These are phyloP conservation scores for Chiloscyllium plagiosum DNA, from an alignment of 2,113 vertebrate genomes.

Conservation along the genomic window DNA sequence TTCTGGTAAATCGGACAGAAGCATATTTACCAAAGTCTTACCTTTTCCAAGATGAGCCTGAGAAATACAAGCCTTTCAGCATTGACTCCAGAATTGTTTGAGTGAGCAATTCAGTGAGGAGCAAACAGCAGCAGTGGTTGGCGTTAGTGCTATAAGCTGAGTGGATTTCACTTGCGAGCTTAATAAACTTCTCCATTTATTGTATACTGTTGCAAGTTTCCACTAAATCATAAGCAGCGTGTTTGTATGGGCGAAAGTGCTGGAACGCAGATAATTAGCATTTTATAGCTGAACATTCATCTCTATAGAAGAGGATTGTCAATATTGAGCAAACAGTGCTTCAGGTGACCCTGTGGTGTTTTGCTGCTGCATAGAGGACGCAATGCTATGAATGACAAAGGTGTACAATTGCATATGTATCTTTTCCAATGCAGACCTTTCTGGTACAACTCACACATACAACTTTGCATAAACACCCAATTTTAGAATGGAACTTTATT, in stretches of 20 bases:
- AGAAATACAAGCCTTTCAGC: background rate
- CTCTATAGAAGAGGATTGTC: background rate
- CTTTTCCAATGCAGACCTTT: background rate
- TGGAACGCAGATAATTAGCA: background rate
- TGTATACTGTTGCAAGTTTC: background rate
- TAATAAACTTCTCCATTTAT: constrained; percentile 19
- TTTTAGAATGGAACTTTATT: background rate
- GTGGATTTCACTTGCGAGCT: background rate
- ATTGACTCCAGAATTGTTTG: background rate
- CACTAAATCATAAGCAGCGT: background rate
- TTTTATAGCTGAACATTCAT: constrained; percentile 7
- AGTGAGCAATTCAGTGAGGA: background rate
- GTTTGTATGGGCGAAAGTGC: background rate
- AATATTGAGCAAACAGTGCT: background rate
- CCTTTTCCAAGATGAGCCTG: background rate
- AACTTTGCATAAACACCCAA: background rate
- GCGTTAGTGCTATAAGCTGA: background rate
- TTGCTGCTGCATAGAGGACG: background rate
- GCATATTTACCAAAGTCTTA: background rate
- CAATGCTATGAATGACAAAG: background rate
- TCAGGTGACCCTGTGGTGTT: background rate
- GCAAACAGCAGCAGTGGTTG: background rate
- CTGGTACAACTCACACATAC: background rate
- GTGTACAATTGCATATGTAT: background rate
- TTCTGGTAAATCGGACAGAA: background rate